A percentile compares a stretch with the other conserved stretches of the same genome.
Conservation (phyloP, 2,113 vertebrate genomes). For the Corvus moneduloides region DNA sequence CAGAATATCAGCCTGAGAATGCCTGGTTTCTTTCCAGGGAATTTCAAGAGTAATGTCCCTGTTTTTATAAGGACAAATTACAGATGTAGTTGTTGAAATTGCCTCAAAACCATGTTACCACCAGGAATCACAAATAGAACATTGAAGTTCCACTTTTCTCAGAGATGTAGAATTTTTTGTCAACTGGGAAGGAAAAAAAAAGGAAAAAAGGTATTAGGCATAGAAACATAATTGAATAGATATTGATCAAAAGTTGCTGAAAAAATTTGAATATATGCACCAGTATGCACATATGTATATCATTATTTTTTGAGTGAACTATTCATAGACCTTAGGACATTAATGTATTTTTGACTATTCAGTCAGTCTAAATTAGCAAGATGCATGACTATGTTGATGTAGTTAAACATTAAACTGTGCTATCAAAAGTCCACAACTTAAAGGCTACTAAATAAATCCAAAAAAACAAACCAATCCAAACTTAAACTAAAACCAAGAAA, state of each 20-base stretch:
- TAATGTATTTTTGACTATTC: not conserved
- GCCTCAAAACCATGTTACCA: not conserved
- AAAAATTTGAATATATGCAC: not conserved
- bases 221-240: not conserved
- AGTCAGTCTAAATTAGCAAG: not conserved
- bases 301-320: not conserved
- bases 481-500: not conserved
- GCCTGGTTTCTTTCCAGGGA: not conserved
- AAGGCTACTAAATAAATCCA: too few relatives aligned
- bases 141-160: not conserved
- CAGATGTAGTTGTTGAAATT: not conserved
- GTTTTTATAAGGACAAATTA: not conserved
- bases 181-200: not conserved
- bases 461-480: not conserved
- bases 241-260: too few relatives aligned
- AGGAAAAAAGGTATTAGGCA: rapidly evolving
- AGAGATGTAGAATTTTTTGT: not conserved
- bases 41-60: not conserved
- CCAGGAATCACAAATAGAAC: not conserved
- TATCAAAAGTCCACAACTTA: not conserved
- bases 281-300: not conserved
- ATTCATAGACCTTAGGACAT: not conserved
- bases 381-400: not conserved
- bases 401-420: not conserved
- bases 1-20: not conserved